These are phyloP conservation scores for Philaethria dido DNA, from an alignment of 2,888 invertebrate genomes.

Conservation along the genomic window DNA sequence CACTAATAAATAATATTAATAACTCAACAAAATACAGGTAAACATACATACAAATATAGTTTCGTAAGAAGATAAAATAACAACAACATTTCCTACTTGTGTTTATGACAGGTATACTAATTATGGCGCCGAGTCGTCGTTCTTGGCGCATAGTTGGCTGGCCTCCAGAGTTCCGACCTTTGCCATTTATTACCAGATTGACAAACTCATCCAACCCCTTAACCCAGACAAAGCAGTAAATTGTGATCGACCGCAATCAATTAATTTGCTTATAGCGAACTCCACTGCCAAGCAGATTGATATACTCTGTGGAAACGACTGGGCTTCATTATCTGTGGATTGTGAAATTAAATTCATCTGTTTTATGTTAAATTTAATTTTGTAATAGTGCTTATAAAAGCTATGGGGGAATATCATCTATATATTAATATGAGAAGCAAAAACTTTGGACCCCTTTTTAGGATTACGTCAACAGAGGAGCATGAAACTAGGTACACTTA, in stretches of 20 bases:
- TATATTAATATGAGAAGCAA: too few species aligned
- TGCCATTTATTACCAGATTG: constrained; percentile 41
- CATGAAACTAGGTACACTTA: too few species aligned
- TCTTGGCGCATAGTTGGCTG: constrained; percentile 35
- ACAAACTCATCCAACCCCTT: constrained; percentile 41
- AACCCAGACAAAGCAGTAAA: constrained; percentile 38
- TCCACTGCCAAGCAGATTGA: constrained; percentile 19
- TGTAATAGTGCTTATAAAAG: too few species aligned
- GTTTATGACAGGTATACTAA: constrained; percentile 38
- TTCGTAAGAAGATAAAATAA: constrained; percentile 18
- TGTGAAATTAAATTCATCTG: constrained; percentile 10
- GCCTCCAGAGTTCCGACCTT: constrained; percentile 41
- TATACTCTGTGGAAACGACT: constrained; percentile 15
- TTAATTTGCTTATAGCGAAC: constrained; percentile 39
- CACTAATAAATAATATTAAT: constrained; percentile 6
- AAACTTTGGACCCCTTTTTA: too few species aligned
- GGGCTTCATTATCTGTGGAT: constrained; percentile 20
- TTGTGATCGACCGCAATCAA: constrained; percentile 42
- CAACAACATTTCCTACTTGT: constrained; percentile 23
- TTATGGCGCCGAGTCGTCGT: constrained; percentile 38
- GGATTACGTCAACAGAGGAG: too few species aligned
- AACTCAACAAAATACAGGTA: constrained; percentile 1
- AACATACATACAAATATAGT: constrained; percentile 4
- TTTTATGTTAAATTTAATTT: too few species aligned
- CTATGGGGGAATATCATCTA: too few species aligned